phyloP scores from a whole-genome alignment of 2,113 vertebrate genomes.

The Passer montanus region DNA sequence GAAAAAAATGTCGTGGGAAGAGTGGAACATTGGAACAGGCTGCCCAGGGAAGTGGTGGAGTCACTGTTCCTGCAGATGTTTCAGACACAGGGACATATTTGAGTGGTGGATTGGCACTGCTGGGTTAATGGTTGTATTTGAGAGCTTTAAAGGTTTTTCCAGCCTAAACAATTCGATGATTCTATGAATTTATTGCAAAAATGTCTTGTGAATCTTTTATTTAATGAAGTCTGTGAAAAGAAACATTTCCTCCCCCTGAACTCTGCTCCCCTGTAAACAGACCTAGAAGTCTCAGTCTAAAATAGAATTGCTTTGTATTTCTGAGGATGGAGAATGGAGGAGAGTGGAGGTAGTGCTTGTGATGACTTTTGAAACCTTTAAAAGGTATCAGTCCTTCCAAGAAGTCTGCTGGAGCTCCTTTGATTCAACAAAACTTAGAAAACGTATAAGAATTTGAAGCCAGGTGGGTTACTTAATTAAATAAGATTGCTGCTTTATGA shows the following conservation, averaged over 20 bases:
- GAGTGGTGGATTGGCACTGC: neutral
- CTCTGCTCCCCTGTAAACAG: neutral
- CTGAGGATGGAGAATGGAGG: neutral
- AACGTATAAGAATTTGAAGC: neutral
- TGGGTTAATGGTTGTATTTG: neutral
- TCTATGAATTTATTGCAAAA: neutral
- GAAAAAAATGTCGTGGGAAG: neutral
- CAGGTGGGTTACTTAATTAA: neutral
- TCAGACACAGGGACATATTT: neutral
- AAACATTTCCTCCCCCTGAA: neutral
- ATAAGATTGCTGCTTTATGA: neutral
- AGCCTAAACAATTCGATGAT: neutral
- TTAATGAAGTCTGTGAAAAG: neutral
- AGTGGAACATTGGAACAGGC: neutral
- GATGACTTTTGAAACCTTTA: neutral
- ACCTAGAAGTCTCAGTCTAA: neutral
- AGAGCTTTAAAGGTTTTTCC: neutral
- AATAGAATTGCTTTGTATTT: neutral
- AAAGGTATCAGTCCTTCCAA: neutral
- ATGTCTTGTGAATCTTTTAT: neutral
- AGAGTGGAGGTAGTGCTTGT: neutral
- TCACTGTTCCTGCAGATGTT: neutral
- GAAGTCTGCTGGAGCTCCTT: neutral
- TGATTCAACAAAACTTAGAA: neutral
- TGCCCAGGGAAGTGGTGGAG: neutral